Percentiles rank a stretch among this genome's conserved stretches.
Evolutionary conservation across 2,797 vertebrate species (phyloP).

Genomic region (Takifugu rubripes): DNA sequence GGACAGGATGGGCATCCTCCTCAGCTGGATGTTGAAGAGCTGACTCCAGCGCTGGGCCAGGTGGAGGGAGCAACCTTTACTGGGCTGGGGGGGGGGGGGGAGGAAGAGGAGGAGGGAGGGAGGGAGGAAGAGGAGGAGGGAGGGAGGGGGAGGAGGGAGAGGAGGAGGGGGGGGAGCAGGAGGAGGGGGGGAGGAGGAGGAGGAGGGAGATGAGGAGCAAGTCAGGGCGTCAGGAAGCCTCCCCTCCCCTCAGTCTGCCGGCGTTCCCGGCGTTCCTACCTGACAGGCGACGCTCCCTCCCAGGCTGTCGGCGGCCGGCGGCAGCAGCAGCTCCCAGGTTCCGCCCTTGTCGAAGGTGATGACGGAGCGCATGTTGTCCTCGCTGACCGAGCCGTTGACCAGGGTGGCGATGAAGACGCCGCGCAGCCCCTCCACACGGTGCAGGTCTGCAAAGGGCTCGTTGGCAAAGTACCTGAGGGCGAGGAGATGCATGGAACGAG

Average conservation of each 20-base stretch:
- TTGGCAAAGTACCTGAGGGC: slow-evolving; percentile 89
- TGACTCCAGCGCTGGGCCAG: slow-evolving; percentile 95
- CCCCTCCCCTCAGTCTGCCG: too few relatives aligned
- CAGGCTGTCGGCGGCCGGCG: slow-evolving; percentile 84
- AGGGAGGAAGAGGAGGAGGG: neutral
- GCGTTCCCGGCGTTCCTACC: slow-evolving; percentile 64
- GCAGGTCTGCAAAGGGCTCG: slow-evolving; percentile 93
- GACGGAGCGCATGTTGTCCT: slow-evolving; percentile 96
- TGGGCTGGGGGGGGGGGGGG: slow-evolving; percentile 68
- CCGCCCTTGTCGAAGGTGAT: slow-evolving; percentile 99
- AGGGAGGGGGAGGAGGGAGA: neutral
- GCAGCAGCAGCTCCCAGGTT: slow-evolving; percentile 93
- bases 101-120: neutral
- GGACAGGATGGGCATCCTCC: slow-evolving; percentile 92
- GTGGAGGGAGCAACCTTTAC: slow-evolving; percentile 92
- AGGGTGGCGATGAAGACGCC: slow-evolving; percentile 94
- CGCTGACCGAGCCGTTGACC: slow-evolving; percentile 87
- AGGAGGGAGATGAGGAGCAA: neutral
- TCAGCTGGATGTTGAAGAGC: slow-evolving; percentile 91
- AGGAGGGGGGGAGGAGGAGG: neutral
- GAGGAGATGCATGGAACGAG: neutral
- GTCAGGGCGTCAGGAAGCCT: too few relatives aligned
- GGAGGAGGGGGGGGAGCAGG: neutral
- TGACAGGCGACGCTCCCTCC: slow-evolving; percentile 88
- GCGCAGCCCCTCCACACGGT: slow-evolving; percentile 89